phyloP scores from a whole-genome alignment of 1,140 invertebrate genomes.

The Drosophila rufa region DNA sequence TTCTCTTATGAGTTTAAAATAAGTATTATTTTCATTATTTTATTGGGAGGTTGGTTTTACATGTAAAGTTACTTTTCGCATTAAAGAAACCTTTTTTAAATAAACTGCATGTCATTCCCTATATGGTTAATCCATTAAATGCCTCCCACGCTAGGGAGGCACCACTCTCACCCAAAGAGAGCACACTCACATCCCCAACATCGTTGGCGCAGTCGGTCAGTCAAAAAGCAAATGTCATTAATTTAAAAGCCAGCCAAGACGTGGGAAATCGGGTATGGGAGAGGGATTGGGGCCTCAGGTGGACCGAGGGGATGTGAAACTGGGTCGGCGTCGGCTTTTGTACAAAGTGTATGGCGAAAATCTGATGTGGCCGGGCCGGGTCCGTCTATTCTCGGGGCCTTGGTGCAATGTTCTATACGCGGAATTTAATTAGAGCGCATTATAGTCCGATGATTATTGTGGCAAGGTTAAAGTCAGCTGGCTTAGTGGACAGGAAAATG shows the following conservation, averaged over 20 bases:
- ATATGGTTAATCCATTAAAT: conserved; percentile 6
- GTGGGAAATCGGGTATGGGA: conserved; percentile 14
- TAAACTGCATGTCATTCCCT: not conserved
- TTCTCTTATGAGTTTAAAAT: too few species aligned
- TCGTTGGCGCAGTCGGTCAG: conserved; percentile 36
- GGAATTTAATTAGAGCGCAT: conserved; percentile 77
- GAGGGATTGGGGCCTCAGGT: conserved; percentile 19
- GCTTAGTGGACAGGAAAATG: not conserved
- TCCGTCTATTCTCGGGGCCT: conserved; percentile 38
- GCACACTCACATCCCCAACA: conserved; percentile 6
- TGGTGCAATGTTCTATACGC: conserved; percentile 50
- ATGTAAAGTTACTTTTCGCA: too few species aligned
- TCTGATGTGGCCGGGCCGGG: conserved; percentile 38
- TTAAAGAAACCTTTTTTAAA: too few species aligned
- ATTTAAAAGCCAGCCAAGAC: conserved; percentile 57
- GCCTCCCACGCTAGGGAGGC: not conserved
- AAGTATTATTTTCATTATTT: too few species aligned
- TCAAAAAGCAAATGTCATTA: conserved; percentile 68
- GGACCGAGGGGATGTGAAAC: conserved; percentile 25
- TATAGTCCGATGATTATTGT: conserved; percentile 24
- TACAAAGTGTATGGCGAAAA: conserved; percentile 47
- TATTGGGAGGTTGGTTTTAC: too few species aligned
- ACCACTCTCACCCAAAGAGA: not conserved
- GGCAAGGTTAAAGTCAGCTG: conserved; percentile 78
- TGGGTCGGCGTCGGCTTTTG: conserved; percentile 54